Conservation (phyloP, 2,113 vertebrate species). For the Poicephalus meyeri region DNA sequence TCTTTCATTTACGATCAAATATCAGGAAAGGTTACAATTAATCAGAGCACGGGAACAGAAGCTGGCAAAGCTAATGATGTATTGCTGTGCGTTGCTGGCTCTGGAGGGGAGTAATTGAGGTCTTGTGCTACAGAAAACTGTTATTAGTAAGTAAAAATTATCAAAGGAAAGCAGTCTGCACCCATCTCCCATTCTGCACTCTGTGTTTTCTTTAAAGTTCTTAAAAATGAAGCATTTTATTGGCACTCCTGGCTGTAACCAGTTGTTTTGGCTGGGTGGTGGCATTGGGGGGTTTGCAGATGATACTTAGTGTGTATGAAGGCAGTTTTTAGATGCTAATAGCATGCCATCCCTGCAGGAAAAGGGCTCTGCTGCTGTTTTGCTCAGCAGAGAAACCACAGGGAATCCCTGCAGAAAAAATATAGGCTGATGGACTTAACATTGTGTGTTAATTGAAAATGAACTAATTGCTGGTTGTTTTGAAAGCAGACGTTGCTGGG, state of each 20-base stretch:
- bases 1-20: constrained; percentile 30
- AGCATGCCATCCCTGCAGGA: fast-evolving
- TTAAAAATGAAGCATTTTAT: neutral
- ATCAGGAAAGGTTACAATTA: constrained; percentile 43
- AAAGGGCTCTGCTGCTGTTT: neutral
- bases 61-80: neutral
- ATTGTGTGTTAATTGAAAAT: neutral
- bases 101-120: neutral
- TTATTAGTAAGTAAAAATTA: constrained; percentile 22
- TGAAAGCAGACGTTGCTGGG: neutral
- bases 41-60: neutral
- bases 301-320: neutral
- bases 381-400: neutral
- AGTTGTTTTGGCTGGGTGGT: neutral
- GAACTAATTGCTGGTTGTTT: neutral
- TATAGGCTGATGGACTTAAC: neutral
- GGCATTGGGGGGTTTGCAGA: neutral
- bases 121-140: neutral
- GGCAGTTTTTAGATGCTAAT: neutral
- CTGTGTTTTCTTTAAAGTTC: neutral
- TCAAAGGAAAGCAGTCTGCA: neutral
- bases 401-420: neutral
- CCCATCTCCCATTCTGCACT: neutral
- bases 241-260: fast-evolving
- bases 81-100: neutral